phyloP scores from a whole-genome alignment of 2,113 vertebrate species.

The Australoheros scitulus region DNA sequence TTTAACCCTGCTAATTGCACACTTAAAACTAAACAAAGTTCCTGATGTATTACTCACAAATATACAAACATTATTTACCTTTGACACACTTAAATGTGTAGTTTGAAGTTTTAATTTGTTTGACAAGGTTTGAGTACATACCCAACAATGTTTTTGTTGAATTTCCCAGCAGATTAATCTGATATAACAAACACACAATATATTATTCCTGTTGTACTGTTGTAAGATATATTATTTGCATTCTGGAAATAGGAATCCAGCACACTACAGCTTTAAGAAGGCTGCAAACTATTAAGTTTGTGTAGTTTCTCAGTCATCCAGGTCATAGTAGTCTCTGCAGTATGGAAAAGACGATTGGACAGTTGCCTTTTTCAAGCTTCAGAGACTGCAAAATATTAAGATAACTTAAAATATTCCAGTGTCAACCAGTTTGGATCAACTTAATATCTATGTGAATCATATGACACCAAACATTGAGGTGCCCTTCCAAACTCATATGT shows the following conservation, averaged over 20 bases:
- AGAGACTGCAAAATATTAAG: neutral
- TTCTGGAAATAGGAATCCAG: neutral
- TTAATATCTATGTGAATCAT: neutral
- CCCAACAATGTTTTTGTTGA: neutral
- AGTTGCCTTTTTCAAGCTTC: no score
- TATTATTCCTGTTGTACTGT: no score
- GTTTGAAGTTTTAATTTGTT: neutral
- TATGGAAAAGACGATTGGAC: no score
- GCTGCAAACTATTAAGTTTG: neutral
- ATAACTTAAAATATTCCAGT: neutral
- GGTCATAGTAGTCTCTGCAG: no score
- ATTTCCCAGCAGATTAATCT: rapidly evolving
- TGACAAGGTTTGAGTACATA: rapidly evolving
- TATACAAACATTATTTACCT: neutral
- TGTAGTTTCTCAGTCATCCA: no score
- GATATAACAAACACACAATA: neutral
- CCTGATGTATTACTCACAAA: neutral
- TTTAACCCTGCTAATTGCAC: neutral
- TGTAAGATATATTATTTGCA: rapidly evolving
- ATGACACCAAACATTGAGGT: neutral
- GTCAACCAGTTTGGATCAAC: neutral
- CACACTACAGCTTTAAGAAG: neutral
- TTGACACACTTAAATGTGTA: neutral
- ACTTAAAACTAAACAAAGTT: no score
- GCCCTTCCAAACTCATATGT: no score